These are phyloP conservation scores for Castor canadensis DNA, from an alignment of 2,113 vertebrate genomes.

Conservation along the genomic window DNA sequence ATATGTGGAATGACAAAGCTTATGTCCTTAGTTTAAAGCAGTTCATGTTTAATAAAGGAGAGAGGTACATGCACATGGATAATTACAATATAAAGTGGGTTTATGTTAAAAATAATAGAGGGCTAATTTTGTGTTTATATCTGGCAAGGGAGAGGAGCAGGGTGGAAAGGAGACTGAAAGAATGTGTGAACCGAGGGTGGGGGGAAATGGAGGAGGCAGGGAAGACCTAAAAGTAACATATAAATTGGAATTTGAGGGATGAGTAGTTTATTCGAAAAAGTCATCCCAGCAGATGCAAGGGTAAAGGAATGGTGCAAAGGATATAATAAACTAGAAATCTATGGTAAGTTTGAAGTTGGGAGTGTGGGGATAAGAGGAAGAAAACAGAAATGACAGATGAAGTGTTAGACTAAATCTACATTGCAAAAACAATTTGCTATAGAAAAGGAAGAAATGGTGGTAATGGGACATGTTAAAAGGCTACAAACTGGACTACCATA, in stretches of 20 bases:
- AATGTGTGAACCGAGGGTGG: neutral
- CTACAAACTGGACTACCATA: neutral
- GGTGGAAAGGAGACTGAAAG: neutral
- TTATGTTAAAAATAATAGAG: neutral
- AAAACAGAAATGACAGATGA: neutral
- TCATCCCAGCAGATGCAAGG: neutral
- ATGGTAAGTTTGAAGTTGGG: neutral
- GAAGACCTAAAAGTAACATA: constrained; percentile 11
- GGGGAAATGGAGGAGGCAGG: neutral
- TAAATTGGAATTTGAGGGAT: neutral
- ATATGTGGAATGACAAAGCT: neutral
- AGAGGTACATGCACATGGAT: neutral
- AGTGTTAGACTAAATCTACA: neutral
- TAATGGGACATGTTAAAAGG: neutral
- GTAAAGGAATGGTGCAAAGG: constrained; percentile 15
- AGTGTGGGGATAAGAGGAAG: neutral
- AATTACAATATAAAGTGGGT: neutral
- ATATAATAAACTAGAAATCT: neutral
- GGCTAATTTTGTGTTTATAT: neutral
- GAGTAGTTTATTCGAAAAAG: neutral
- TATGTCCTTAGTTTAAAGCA: neutral
- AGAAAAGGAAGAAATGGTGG: neutral
- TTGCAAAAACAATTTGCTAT: neutral
- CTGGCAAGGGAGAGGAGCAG: neutral
- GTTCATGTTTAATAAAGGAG: constrained; percentile 42